A percentile compares a stretch with the other conserved stretches of the same genome.
Evolutionary conservation across 37 sponge, comb jelly and placozoan genomes (phyloP).

Genomic region (Theonella swinhoei): DNA sequence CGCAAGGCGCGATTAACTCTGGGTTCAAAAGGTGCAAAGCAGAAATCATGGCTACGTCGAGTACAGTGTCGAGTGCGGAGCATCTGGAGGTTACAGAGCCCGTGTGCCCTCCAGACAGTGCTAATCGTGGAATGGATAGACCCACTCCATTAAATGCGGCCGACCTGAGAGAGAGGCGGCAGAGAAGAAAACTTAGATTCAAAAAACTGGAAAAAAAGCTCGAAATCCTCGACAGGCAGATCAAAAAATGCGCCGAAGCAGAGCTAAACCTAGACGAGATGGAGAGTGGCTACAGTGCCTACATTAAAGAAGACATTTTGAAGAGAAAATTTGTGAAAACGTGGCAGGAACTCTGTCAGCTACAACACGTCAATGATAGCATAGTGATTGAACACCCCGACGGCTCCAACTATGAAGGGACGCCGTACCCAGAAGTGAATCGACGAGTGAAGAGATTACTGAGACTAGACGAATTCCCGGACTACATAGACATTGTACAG

Average conservation of each 20-base stretch:
- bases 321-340: conserved; percentile 64
- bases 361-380: conserved; percentile 17
- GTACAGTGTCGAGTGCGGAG: too few species aligned
- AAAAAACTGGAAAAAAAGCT: conserved; percentile 67
- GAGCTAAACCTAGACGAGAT: conserved; percentile 76
- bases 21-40: too few species aligned
- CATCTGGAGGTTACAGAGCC: too few species aligned
- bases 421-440: conserved; percentile 65
- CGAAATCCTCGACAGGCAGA: conserved; percentile 58
- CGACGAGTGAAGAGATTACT: conserved; percentile 53
- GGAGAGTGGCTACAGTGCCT: conserved; percentile 60
- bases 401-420: conserved; percentile 24
- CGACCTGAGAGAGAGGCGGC: background rate
- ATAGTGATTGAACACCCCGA: conserved; percentile 10
- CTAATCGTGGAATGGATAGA: too few species aligned
- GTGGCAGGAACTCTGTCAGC: conserved; percentile 61
- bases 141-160: conserved; percentile 5
- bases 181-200: conserved; percentile 16
- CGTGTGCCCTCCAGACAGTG: too few species aligned
- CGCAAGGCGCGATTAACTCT: too few species aligned
- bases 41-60: too few species aligned
- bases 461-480: conserved; percentile 70
- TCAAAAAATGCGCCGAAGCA: conserved; percentile 61
- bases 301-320: conserved; percentile 66
- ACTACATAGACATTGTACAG: conserved; percentile 57